These are phyloP conservation scores for Eurois occulta DNA, from an alignment of 2,888 invertebrate genomes.

Conservation along the genomic window DNA sequence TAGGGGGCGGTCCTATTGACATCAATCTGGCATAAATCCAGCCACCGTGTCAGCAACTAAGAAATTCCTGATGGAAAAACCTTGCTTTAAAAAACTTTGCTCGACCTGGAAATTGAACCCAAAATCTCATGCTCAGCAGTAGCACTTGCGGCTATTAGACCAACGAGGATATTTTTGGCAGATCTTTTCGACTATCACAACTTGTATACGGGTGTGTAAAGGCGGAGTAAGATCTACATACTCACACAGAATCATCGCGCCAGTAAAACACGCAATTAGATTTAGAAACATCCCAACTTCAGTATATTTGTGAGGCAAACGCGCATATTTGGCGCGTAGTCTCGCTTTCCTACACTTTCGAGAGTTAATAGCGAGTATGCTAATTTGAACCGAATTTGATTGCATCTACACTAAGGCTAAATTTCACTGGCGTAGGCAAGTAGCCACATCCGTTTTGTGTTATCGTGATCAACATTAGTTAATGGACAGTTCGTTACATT, in stretches of 20 bases:
- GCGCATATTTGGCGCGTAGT: slow-evolving; percentile 55
- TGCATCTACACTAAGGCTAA: slow-evolving; percentile 53
- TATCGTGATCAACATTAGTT: slow-evolving; percentile 44
- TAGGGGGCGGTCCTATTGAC: not conserved
- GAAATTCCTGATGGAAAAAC: not conserved
- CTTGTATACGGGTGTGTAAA: too few relatives aligned
- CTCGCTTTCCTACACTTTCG: slow-evolving; percentile 76
- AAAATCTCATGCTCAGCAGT: not conserved
- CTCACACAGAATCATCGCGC: not conserved
- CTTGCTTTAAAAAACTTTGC: not conserved
- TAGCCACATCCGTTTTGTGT: slow-evolving; percentile 43
- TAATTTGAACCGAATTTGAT: slow-evolving; percentile 70
- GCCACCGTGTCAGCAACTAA: not conserved
- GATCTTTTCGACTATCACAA: too few relatives aligned
- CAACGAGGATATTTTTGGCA: too few relatives aligned
- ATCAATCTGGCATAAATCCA: not conserved
- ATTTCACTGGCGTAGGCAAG: slow-evolving; percentile 58
- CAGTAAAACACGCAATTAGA: slow-evolving; percentile 53
- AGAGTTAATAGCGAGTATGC: slow-evolving; percentile 74
- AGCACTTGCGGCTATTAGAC: not conserved
- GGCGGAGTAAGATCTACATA: not conserved
- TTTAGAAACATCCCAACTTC: slow-evolving; percentile 45
- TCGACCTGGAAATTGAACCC: not conserved
- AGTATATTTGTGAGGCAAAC: slow-evolving; percentile 41
- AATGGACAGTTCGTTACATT: slow-evolving; percentile 19